Base-by-base conservation (phyloP, 2,888 invertebrate species). In the Platerodrilus igneus region DNA sequence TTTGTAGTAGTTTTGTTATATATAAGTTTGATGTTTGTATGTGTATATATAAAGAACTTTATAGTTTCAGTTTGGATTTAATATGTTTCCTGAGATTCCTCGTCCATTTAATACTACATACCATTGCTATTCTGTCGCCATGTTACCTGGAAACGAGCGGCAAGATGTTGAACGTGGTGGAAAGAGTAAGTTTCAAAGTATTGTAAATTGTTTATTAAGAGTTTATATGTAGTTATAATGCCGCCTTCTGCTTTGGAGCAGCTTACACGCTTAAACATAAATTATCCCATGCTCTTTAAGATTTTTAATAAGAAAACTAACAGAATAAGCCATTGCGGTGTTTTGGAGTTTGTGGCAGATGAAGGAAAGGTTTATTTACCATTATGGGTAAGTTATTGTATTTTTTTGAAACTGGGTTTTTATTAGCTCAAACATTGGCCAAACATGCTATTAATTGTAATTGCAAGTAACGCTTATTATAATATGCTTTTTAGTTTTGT, bases 271-370 rank as follows among this genome's bases (percentile, higher is more conserved):
- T 72, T 94, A 13, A 96, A 96, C 67, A 93, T 97, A 47, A 92
- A 88, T 60, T 99, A 97, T 63, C 99, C 99, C 0, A 99, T 99
- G 97, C 76, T 99, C 41, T 99, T 99, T 66, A 96, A 95, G 66
- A 71, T 99, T 19, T 88, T 83, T 15, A 96, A 96, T 65, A 83
- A 82, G 53, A 86, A 85, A 59, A 83, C 83, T 4, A 83, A 82
- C 49, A 77, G 93, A 44, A 75, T 83, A 17, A 95, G 96, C 6
- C 97, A 99, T 65, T 92, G 93, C 64, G 94, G 94, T 35, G 97
- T 99, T 0, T 67, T 99, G 47, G 99, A 99, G 68, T 99, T 99
- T 75, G 93, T 97, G 4, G 97, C 99, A 6, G 96, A 97, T 65
- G 99, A 99, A 70, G 97, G 96, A 16, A 89, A 88, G 71, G 92